Conservation (phyloP, 2,113 vertebrate genomes). For the Tetrao urogallus region DNA sequence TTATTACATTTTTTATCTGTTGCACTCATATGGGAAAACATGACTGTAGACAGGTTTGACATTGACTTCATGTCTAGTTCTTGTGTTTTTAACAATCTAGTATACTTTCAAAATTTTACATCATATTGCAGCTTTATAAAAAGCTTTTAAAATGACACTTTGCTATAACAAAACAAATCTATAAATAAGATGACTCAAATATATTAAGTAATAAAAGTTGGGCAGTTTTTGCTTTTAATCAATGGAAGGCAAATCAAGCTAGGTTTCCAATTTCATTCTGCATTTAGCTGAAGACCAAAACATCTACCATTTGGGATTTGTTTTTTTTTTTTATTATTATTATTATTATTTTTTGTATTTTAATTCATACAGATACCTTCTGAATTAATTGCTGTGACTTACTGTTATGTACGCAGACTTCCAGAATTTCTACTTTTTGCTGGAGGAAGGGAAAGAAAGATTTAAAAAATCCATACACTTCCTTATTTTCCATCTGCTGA, state of each 20-base stretch:
- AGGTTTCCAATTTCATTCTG: not conserved
- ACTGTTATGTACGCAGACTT: not conserved
- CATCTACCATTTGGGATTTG: not conserved
- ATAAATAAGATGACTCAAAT: not conserved
- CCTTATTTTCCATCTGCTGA: not conserved
- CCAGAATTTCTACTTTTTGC: not conserved
- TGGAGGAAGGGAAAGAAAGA: not conserved
- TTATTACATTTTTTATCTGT: slow-evolving; percentile 87
- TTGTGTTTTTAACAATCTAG: slow-evolving; percentile 30
- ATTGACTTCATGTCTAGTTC: slow-evolving; percentile 71
- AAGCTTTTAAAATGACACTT: not conserved
- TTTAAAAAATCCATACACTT: not conserved
- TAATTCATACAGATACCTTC: not conserved
- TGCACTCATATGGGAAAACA: slow-evolving; percentile 75
- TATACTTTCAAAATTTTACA: slow-evolving; percentile 41
- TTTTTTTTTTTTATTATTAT: too few species aligned
- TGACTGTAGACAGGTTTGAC: slow-evolving; percentile 67
- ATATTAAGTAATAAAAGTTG: not conserved
- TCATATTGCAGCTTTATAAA: not conserved
- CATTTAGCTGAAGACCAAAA: not conserved
- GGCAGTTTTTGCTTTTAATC: not conserved
- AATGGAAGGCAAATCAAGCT: not conserved
- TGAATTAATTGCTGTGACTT: not conserved
- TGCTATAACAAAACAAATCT: not conserved
- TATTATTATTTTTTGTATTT: not conserved